phyloP scores from a whole-genome alignment of 2,888 invertebrate species.

The Noctua fimbriata region DNA sequence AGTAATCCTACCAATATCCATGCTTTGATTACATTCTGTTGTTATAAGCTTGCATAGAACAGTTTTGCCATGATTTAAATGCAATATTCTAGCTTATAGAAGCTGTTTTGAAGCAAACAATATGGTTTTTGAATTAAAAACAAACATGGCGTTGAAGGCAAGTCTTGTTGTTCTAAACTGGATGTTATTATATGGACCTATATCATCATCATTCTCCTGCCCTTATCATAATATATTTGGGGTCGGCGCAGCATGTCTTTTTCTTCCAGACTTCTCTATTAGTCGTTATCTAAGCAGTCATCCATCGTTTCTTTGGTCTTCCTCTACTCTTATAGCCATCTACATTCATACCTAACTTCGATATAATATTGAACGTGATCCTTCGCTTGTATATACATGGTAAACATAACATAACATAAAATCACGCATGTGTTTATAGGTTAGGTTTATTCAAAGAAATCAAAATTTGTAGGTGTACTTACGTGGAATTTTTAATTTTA shows the following conservation, averaged over 20 bases:
- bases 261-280: too few species aligned
- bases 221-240: too few species aligned
- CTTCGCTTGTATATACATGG: neutral
- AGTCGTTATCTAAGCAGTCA: too few species aligned
- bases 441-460: neutral
- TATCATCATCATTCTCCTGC: too few species aligned
- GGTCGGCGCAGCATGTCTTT: too few species aligned
- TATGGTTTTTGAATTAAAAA: slow-evolving; percentile 51
- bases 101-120: slow-evolving; percentile 36
- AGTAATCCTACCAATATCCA: slow-evolving; percentile 12
- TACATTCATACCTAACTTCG: too few species aligned
- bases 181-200: neutral
- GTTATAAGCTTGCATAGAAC: slow-evolving; percentile 4
- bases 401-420: neutral
- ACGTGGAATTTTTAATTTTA: neutral
- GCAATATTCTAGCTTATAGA: slow-evolving; percentile 48
- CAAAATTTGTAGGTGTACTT: neutral
- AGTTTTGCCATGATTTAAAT: slow-evolving; percentile 27
- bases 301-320: too few species aligned
- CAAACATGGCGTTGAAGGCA: slow-evolving; percentile 40
- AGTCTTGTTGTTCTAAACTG: slow-evolving; percentile 24
- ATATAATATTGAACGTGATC: neutral
- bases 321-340: too few species aligned
- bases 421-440: neutral
- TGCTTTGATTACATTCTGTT: slow-evolving; percentile 35